Percentiles rank a stretch among this genome's conserved stretches.
Evolutionary conservation across 2,797 vertebrate genomes (phyloP).

Genomic region (Meda fulgida): DNA sequence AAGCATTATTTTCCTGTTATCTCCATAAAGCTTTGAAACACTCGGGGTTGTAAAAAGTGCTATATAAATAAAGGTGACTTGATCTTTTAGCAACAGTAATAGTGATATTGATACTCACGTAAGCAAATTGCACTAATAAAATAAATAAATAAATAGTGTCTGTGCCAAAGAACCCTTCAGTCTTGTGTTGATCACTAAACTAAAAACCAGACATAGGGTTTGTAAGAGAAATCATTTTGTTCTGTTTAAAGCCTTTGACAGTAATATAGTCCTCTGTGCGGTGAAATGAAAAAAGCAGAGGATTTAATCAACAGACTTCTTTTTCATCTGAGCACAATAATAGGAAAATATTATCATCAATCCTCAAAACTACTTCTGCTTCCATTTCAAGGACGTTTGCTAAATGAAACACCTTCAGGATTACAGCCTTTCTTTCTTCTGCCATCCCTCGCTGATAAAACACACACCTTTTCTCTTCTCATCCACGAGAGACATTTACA

Average conservation of each 20-base stretch:
- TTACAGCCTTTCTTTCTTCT: conserved; percentile 60
- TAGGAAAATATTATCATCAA: conserved; percentile 41
- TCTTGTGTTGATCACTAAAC: background rate
- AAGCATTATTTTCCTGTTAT: no score
- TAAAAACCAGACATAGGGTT: background rate
- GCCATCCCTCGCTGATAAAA: conserved; percentile 69
- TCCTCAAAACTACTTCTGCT: conserved; percentile 20
- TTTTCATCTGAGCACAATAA: conserved; percentile 18
- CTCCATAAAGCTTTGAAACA: no score
- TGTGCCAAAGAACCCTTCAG: background rate
- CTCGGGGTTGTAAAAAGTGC: no score
- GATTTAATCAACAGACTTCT: conserved; percentile 6
- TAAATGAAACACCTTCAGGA: conserved; percentile 34
- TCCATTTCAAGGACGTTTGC: conserved; percentile 42
- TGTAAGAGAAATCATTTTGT: background rate
- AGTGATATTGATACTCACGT: background rate
- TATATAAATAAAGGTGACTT: no score
- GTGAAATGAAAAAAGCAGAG: background rate
- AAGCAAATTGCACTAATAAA: background rate
- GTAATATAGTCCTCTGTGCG: background rate
- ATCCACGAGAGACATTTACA: conserved; percentile 70
- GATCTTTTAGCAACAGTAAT: background rate
- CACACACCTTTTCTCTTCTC: conserved; percentile 61
- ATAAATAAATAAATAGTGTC: background rate
- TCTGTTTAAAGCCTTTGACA: conserved; percentile 8